Conservation (phyloP, 1,140 invertebrate species). For the Formica selysi region DNA sequence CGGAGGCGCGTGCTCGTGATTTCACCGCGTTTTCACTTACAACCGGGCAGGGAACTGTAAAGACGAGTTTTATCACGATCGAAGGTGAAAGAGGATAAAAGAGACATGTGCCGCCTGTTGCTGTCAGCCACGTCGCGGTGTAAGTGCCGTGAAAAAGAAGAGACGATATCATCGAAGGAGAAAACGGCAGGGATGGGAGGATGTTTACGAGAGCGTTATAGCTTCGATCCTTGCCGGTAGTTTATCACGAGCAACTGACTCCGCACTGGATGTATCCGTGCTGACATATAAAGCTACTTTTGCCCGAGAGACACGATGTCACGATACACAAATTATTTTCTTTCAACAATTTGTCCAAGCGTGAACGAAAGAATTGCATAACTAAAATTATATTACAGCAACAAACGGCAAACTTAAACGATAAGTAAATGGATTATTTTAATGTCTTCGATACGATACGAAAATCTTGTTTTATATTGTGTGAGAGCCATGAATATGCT, state of each 20-base stretch:
- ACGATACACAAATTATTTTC: slow-evolving; percentile 20
- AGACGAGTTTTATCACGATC: slow-evolving; percentile 63
- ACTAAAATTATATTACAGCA: neutral
- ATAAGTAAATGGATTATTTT: neutral
- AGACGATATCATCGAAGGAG: slow-evolving; percentile 66
- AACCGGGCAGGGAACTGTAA: slow-evolving; percentile 51
- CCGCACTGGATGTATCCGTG: slow-evolving; percentile 25
- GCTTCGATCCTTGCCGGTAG: slow-evolving; percentile 70
- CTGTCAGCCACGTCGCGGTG: slow-evolving; percentile 62
- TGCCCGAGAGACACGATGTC: neutral
- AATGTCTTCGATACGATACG: neutral
- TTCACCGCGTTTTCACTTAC: slow-evolving; percentile 33
- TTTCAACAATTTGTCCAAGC: neutral
- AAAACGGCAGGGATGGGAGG: slow-evolving; percentile 56
- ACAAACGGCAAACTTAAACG: neutral
- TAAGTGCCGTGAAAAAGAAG: slow-evolving; percentile 71
- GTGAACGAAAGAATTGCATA: neutral
- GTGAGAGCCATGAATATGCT: too few relatives aligned
- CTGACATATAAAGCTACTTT: slow-evolving; percentile 42
- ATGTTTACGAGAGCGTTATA: slow-evolving; percentile 73
- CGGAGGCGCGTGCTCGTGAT: slow-evolving; percentile 11
- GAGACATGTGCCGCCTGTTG: slow-evolving; percentile 75
- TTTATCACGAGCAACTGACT: slow-evolving; percentile 72
- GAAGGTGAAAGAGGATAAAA: slow-evolving; percentile 60
- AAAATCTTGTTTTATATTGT: neutral